Base-by-base conservation (phyloP, 2,113 vertebrate genomes). In the Takifugu flavidus region DNA sequence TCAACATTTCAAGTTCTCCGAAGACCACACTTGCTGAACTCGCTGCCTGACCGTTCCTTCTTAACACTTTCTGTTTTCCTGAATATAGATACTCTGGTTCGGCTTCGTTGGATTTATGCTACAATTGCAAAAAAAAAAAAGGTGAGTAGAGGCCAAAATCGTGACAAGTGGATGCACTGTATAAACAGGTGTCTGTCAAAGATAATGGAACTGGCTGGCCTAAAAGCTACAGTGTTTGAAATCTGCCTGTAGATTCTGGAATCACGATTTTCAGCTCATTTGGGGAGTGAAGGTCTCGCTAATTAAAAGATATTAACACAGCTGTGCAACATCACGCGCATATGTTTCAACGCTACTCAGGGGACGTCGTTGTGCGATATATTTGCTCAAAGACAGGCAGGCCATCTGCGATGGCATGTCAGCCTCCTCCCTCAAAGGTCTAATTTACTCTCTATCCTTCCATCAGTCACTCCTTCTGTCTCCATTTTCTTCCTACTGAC, bases 301-400 rank as follows among this genome's bases (percentile, higher is more conserved):
- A 69, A 76, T 83, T 64, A 67, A 74, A 60, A 13, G 51, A 62
- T 56, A 73, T 56, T 49, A 69, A 58, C 70, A 70, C 85, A 85
- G 87, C 83, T 83, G 83, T 39, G 61, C 59, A 7, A 2, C 13
- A 63, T 81, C 70, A 61, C 39, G 15, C 31, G 56, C 5, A 62
- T 54, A 56, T 43, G 62, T 26, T 25, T 28, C 49, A 27, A 53
- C 49, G 55, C 53, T 60, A 50, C 72, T 75, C 72, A 59, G 13
- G 78, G 79, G 78, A 85, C 76, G 74, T 75, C 60, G 77, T 49
- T 82, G 70, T 77, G 79, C 62, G 79, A 53, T 75, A 56, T 75
- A 64, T 63, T 80, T 74, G 61, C 74, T 79, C 65, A 77, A 76
- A 84, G 74, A 55, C 62, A 75, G 13, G 11, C 49, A 44, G 77